Conservation (phyloP, 2,797 vertebrate species). For the Sebastes trivittatus region DNA sequence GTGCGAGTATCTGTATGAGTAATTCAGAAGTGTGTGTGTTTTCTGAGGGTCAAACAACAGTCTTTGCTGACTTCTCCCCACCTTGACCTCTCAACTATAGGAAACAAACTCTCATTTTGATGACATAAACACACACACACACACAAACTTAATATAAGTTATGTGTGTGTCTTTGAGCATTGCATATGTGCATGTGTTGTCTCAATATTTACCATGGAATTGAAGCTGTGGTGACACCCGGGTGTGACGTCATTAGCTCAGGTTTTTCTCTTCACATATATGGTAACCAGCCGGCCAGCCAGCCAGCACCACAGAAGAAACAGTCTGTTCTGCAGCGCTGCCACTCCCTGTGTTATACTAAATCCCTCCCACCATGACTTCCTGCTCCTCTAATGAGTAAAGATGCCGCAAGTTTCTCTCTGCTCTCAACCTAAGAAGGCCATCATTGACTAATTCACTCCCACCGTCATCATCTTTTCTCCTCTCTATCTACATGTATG, state of each 20-base stretch:
- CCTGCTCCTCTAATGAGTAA: constrained; percentile 47
- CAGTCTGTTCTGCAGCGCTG: constrained; percentile 10
- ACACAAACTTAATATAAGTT: constrained; percentile 1
- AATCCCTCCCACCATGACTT: constrained; percentile 36
- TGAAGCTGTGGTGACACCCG: constrained; percentile 26
- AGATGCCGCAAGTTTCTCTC: constrained; percentile 39
- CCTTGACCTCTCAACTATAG: neutral
- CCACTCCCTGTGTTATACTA: constrained; percentile 51
- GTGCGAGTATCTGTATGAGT: constrained; percentile 1
- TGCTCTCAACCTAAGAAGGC: constrained; percentile 5
- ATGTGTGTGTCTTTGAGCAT: neutral
- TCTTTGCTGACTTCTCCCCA: neutral
- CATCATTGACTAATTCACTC: neutral
- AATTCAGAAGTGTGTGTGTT: neutral
- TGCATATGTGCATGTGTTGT: neutral
- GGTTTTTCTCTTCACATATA: constrained; percentile 55
- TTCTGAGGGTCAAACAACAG: neutral
- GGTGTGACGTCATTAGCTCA: constrained; percentile 25
- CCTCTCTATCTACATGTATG: neutral
- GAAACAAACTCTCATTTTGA: neutral
- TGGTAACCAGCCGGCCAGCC: constrained; percentile 37
- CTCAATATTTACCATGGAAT: constrained; percentile 21
- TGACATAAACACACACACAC: neutral
- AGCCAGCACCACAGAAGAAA: constrained; percentile 10
- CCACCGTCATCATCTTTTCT: neutral